Base-by-base conservation (phyloP, 2,888 invertebrate species). In the Apamea sordens region DNA sequence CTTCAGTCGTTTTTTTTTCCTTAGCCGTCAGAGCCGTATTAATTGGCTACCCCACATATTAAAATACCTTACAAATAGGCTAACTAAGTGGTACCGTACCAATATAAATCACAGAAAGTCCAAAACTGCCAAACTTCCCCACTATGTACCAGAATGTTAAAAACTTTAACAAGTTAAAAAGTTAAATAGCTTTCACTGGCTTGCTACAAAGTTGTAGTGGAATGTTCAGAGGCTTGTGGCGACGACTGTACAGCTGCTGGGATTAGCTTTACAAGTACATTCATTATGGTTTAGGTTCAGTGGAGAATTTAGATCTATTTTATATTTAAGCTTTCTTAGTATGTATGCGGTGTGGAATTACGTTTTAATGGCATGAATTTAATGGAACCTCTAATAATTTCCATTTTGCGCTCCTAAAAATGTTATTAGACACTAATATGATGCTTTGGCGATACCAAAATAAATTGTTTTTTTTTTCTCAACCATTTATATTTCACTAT, bases 141-240 rank as follows among this genome's bases (percentile, higher is more conserved):
- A 82, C 79, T 85, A 83, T 72, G 73, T 47, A 72, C 77, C 69
- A 72, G 70, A 80, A 84, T 69, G 84, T 85, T 84, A 79, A 89
- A 90, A 89, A 87, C 85, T 81, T 89, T 28, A 71, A 82, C 82
- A 82, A 82, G 73, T 83, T 82, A 78, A 77, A 87, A 90, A 91
- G 90, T 90, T 90, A 91, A 91, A 91, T 90, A 84, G 89, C 88
- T 92, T 91, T 89, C 78, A 85, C 80, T 79, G 79, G 80, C 76
- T 80, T 86, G 53, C 83, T 79, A 81, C 78, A 70, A 88, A 89
- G 85, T 90, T 88, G 80, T 87, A 80, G 77, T 72, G 82, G 80
- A 87, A 73, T 86, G 82, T 87, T 89, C 80, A 78, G 73, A 71
- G 36, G 69, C 76, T 84, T 80, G 82, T 73, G 76, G 73, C 32